phyloP scores from a whole-genome alignment of 2,888 invertebrate genomes.

The Tetrapedia diversipes region DNA sequence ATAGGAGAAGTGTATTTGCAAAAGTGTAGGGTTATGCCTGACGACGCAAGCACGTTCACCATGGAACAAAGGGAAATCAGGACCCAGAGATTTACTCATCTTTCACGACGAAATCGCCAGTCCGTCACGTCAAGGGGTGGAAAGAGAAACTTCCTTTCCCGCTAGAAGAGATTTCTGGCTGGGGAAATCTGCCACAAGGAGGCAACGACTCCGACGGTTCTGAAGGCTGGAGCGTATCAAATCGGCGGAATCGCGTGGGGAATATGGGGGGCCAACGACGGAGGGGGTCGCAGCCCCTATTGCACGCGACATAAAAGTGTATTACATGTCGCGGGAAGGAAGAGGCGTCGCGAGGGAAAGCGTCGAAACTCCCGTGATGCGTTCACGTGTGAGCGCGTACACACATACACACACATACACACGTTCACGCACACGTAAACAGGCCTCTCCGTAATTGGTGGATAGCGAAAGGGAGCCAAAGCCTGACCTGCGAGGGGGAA shows the following conservation, averaged over 20 bases:
- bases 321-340: constrained; percentile 71
- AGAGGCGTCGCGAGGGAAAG: constrained; percentile 50
- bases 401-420: too few species aligned
- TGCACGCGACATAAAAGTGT: constrained; percentile 73
- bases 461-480: constrained; percentile 43
- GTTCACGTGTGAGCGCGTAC: constrained; percentile 29
- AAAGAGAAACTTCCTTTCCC: constrained; percentile 25
- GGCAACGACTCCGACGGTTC: constrained; percentile 51
- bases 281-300: constrained; percentile 65
- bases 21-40: too few species aligned
- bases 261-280: constrained; percentile 40
- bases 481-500: constrained; percentile 28
- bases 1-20: too few species aligned
- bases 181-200: constrained; percentile 42
- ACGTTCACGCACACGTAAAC: constrained; percentile 24
- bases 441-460: constrained; percentile 42
- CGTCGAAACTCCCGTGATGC: constrained; percentile 15
- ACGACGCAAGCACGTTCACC: too few species aligned
- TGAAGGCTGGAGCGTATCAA: constrained; percentile 62
- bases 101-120: constrained; percentile 41
- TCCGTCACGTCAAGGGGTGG: constrained; percentile 19
- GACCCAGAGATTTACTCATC: background rate
- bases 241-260: constrained; percentile 54
- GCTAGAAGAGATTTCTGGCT: constrained; percentile 43
- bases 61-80: background rate